These are phyloP conservation scores for Butorides virescens DNA, from an alignment of 2,113 vertebrate genomes.

Conservation along the genomic window DNA sequence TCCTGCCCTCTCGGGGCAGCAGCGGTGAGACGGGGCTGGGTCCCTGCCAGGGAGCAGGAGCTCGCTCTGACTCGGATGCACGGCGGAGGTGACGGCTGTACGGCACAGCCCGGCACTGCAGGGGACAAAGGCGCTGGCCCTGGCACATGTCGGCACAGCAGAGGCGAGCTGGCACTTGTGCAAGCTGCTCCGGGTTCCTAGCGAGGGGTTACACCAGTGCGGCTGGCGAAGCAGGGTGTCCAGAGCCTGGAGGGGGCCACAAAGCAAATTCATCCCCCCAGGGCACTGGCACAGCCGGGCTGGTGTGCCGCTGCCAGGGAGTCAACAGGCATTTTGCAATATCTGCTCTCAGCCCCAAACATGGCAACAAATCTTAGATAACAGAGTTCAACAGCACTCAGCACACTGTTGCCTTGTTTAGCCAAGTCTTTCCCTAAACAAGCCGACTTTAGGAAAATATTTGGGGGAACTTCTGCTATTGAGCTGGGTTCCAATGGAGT, in stretches of 20 bases:
- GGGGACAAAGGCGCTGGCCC: background rate
- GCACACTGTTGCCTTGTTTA: conserved; percentile 10
- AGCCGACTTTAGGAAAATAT: conserved; percentile 13
- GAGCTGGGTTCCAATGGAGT: background rate
- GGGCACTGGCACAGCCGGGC: background rate
- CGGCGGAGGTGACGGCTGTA: background rate
- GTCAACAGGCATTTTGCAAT: background rate
- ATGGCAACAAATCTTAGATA: background rate
- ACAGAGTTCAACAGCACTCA: background rate
- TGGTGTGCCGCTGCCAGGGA: background rate
- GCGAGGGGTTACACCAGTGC: fast-evolving
- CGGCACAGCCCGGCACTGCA: fast-evolving
- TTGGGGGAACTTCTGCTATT: conserved; percentile 16
- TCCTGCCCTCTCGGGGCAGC: background rate
- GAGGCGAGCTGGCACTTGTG: background rate
- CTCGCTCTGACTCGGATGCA: fast-evolving
- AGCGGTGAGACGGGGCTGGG: fast-evolving
- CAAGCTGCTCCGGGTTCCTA: background rate
- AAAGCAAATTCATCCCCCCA: background rate
- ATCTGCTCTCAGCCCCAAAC: conserved; percentile 25
- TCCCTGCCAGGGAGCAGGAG: background rate
- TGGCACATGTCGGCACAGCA: background rate
- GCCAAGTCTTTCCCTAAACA: background rate
- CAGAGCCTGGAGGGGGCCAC: background rate
- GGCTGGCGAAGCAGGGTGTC: background rate